Conservation (phyloP, 2,888 invertebrate genomes). For the Xestia xanthographa region DNA sequence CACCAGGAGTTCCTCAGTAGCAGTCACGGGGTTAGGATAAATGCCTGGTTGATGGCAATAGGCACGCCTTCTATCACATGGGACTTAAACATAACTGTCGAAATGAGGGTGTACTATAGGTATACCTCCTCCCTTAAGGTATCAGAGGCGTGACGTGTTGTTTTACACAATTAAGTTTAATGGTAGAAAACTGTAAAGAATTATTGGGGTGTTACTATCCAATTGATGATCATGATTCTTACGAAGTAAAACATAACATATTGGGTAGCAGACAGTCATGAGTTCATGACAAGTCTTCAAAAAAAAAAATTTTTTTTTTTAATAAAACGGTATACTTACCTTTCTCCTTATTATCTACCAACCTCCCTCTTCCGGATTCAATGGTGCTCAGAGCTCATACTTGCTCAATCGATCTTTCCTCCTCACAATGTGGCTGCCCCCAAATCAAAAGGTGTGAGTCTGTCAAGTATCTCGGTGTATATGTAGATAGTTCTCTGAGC, state of each 20-base stretch:
- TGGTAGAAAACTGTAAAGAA: not conserved
- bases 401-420: too few relatives aligned
- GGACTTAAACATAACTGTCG: not conserved
- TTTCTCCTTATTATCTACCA: too few relatives aligned
- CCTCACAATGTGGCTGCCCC: too few relatives aligned
- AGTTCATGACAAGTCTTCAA: too few relatives aligned
- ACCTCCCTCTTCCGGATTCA: too few relatives aligned
- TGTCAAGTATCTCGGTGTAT: too few relatives aligned
- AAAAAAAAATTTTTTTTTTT: too few relatives aligned
- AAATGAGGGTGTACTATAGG: not conserved
- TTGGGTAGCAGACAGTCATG: not conserved
- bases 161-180: not conserved
- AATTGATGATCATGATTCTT: not conserved
- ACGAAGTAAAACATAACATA: not conserved
- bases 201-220: not conserved
- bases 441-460: too few relatives aligned
- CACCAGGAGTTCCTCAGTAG: not conserved
- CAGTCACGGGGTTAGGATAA: not conserved
- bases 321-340: too few relatives aligned
- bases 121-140: not conserved
- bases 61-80: not conserved
- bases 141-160: not conserved
- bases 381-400: too few relatives aligned
- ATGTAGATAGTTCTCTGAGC: too few relatives aligned
- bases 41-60: not conserved